Evolutionary conservation across 2,888 invertebrate genomes (phyloP).

Genomic region (Scaptomyza parva): DNA sequence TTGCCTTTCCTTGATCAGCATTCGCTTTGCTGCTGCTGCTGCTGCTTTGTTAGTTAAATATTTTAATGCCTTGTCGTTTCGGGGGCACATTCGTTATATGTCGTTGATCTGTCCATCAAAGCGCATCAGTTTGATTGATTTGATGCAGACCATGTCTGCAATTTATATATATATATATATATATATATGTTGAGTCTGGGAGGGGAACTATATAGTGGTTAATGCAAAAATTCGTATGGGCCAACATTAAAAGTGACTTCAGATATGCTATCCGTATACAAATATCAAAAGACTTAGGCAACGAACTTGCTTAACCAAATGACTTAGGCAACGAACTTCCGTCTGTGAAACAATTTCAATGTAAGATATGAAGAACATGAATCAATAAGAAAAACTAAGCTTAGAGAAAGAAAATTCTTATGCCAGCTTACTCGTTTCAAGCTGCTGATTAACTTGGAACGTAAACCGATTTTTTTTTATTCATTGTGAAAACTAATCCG

Average conservation of each 20-base stretch:
- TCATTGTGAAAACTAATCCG: conserved; percentile 23
- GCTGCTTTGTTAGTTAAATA: conserved; percentile 73
- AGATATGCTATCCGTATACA: not conserved
- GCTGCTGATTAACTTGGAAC: conserved; percentile 24
- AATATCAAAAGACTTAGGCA: conserved; percentile 15
- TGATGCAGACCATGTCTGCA: conserved; percentile 55
- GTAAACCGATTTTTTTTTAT: conserved; percentile 16
- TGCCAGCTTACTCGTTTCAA: not conserved
- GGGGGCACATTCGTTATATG: conserved; percentile 53
- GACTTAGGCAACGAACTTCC: no score
- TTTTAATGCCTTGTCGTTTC: conserved; percentile 38
- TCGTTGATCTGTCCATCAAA: conserved; percentile 66
- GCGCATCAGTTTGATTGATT: conserved; percentile 78
- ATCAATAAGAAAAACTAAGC: no score
- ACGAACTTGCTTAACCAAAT: conserved; percentile 20
- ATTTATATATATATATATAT: not conserved
- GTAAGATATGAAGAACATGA: no score
- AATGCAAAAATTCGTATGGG: not conserved
- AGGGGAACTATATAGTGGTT: not conserved
- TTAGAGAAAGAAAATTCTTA: no score
- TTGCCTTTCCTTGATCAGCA: not conserved
- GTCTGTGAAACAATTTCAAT: no score
- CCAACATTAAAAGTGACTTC: not conserved
- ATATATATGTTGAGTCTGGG: not conserved
- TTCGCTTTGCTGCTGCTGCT: conserved; percentile 8